Conservation (phyloP, 2,888 invertebrate genomes). For the Latrodectus elegans region DNA sequence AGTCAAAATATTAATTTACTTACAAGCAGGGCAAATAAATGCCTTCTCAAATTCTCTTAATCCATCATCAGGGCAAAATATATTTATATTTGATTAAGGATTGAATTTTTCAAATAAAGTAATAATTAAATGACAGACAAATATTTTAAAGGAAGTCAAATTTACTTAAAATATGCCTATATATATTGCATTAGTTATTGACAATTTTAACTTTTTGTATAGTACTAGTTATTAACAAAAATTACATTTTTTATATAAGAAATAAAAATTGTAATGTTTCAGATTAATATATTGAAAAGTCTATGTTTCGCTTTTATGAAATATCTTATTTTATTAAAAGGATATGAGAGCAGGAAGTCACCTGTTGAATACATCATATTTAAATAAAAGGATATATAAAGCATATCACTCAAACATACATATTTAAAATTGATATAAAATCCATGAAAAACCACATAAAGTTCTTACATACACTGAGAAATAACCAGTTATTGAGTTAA, state of each 20-base stretch:
- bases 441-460: too few species aligned
- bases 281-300: too few species aligned
- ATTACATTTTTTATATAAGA: too few species aligned
- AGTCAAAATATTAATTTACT: constrained; percentile 66
- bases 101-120: constrained; percentile 27
- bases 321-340: constrained; percentile 68
- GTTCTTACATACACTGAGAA: too few species aligned
- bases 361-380: constrained; percentile 70
- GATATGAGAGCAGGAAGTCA: constrained; percentile 75
- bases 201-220: too few species aligned
- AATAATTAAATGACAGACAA: background rate
- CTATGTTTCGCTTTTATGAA: too few species aligned
- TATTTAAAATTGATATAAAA: too few species aligned
- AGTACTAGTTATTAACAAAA: too few species aligned
- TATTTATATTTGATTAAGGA: constrained; percentile 64
- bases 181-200: background rate
- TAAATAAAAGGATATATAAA: constrained; percentile 27
- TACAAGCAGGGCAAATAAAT: constrained; percentile 74
- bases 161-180: background rate
- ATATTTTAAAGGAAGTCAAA: background rate
- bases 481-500: too few species aligned
- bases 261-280: too few species aligned
- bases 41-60: constrained; percentile 73
- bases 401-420: too few species aligned
- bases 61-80: constrained; percentile 75